Evolutionary conservation across 2,113 vertebrate genomes (phyloP).

Genomic region (Neoarius graeffei): DNA sequence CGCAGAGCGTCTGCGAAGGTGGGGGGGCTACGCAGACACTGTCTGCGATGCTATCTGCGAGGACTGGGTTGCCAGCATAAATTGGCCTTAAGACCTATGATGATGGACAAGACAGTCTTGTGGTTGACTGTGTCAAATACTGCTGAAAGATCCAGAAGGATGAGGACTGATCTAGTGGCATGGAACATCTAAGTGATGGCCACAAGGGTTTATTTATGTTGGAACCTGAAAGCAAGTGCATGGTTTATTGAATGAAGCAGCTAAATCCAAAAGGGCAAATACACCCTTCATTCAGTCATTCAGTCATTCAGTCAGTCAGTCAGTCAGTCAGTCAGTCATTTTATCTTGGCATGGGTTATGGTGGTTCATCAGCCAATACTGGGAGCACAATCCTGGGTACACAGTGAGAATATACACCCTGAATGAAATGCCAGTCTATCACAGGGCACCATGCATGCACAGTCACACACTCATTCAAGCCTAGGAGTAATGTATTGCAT

Average conservation of each 20-base stretch:
- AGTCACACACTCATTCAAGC: not conserved
- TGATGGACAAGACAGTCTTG: not conserved
- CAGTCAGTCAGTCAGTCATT: not conserved
- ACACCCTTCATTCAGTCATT: too few relatives aligned
- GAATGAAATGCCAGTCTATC: not conserved
- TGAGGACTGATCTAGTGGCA: not conserved
- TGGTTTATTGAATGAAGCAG: not conserved
- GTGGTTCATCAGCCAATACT: not conserved
- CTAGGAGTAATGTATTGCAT: not conserved
- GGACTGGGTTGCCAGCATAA: too few relatives aligned
- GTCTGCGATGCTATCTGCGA: too few relatives aligned
- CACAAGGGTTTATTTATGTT: too few relatives aligned
- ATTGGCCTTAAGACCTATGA: not conserved
- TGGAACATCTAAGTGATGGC: not conserved
- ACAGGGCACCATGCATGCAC: not conserved
- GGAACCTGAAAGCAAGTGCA: not conserved
- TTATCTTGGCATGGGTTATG: not conserved
- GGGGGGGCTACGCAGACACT: too few relatives aligned
- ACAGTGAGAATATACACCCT: not conserved
- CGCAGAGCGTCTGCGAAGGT: too few relatives aligned
- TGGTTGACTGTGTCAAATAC: not conserved
- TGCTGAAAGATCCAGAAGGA: not conserved
- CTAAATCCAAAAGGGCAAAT: too few relatives aligned
- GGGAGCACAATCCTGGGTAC: not conserved
- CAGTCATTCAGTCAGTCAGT: not conserved